A percentile compares a stretch with the other conserved stretches of the same genome.
phyloP scores from a whole-genome alignment of 2,888 invertebrate genomes.

The Drosophila buzzatii region DNA sequence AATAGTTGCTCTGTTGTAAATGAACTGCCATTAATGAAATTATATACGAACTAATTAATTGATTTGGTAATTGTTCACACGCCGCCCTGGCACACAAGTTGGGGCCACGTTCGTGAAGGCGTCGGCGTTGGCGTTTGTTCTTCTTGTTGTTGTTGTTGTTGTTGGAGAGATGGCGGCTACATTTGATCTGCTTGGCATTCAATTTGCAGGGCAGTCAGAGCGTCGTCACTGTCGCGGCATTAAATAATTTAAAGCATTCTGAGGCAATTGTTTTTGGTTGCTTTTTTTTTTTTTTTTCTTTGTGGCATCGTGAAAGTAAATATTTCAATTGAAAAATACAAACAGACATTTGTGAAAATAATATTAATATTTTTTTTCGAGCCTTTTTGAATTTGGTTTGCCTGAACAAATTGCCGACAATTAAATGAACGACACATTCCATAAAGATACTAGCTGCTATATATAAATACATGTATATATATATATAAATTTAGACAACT shows the following conservation, averaged over 20 bases:
- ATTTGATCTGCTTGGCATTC: constrained; percentile 23
- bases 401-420: constrained; percentile 58
- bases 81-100: constrained; percentile 1
- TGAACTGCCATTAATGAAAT: constrained; percentile 30
- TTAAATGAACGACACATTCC: constrained; percentile 48
- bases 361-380: constrained; percentile 10
- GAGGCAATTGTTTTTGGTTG: constrained; percentile 7
- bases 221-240: constrained; percentile 45
- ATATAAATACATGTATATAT: too few relatives aligned
- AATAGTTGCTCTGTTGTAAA: constrained; percentile 8
- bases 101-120: neutral
- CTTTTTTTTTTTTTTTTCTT: constrained; percentile 10
- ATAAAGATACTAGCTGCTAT: too few relatives aligned
- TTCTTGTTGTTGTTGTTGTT: neutral
- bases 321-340: constrained; percentile 58
- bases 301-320: constrained; percentile 47
- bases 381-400: constrained; percentile 7
- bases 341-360: constrained; percentile 34
- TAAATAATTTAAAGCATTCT: constrained; percentile 45
- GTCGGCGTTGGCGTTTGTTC: neutral
- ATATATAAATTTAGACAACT: neutral
- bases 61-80: constrained; percentile 58
- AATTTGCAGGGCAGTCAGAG: constrained; percentile 34
- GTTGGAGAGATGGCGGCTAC: neutral
- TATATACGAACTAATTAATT: constrained; percentile 38